Conservation (phyloP, 2,888 invertebrate species). For the Pycnomerus fuliginosus region DNA sequence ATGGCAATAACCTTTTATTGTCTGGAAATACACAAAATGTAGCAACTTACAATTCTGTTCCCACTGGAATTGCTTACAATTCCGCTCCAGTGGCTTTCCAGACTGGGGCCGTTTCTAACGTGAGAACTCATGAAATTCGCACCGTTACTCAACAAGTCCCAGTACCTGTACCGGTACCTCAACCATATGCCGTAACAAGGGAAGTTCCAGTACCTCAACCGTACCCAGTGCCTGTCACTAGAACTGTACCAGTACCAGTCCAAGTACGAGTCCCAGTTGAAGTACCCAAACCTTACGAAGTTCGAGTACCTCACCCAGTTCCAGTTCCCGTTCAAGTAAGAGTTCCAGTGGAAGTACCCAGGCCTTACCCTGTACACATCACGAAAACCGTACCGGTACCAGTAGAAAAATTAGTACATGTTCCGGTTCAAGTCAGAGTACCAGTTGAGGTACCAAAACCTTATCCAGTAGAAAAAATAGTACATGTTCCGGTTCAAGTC, state of each 20-base stretch:
- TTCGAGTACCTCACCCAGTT: slow-evolving; percentile 36
- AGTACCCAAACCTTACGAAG: slow-evolving; percentile 38
- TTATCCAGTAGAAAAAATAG: slow-evolving; percentile 41
- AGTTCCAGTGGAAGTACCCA: slow-evolving; percentile 37
- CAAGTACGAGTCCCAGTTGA: slow-evolving; percentile 33
- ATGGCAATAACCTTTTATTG: too few species aligned
- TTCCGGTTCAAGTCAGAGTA: slow-evolving; percentile 33
- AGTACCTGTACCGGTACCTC: slow-evolving; percentile 36
- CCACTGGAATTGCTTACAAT: too few species aligned
- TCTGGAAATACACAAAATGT: too few species aligned
- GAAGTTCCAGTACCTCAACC: slow-evolving; percentile 37
- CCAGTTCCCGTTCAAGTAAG: slow-evolving; percentile 32
- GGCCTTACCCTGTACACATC: slow-evolving; percentile 37
- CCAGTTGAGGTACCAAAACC: slow-evolving; percentile 40
- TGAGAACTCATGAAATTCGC: slow-evolving; percentile 30
- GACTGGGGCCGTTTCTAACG: too few species aligned
- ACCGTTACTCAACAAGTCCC: slow-evolving; percentile 38
- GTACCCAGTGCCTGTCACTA: slow-evolving; percentile 33
- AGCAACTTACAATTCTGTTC: too few species aligned
- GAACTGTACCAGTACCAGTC: slow-evolving; percentile 29
- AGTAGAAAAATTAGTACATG: slow-evolving; percentile 32
- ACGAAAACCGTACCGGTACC: slow-evolving; percentile 34
- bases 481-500: slow-evolving; percentile 41
- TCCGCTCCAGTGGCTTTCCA: too few species aligned
- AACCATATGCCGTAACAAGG: slow-evolving; percentile 7